Base-by-base conservation (phyloP, 2,113 vertebrate genomes). In the Cyprinodon tularosa region DNA sequence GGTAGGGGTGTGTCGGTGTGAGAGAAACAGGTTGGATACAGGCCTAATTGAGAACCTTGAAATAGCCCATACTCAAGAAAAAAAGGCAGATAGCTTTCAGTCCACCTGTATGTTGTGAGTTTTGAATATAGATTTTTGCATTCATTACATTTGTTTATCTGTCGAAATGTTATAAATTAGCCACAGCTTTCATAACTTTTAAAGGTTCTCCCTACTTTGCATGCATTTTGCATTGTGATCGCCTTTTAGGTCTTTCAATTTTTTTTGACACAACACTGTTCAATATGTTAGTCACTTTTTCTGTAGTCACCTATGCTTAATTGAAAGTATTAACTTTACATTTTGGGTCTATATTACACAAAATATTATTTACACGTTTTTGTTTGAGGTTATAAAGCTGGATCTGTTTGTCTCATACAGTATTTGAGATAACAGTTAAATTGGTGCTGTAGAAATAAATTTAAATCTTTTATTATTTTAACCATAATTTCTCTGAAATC, bases 41-140 rank as follows among this genome's bases (percentile, higher is more conserved):
- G 3, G 13, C 47, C 72, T 42, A 47, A 12, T 37, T 22, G 29
- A 22, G 12, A 72, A 81, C 80, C 80, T 53, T 71, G 74, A 80
- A 66, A 71, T 71, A 60, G 39, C 61, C 62, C 70, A 64, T 82
- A n/a, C 37, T 78, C 69, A 74, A 72, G 74, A 78, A 81, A 73
- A 81, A 76, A 45, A 15, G 6, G 38, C 70, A 77, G 64, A 63
- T 9, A 29, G 4, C 10, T 78, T 50, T 71, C 29, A 66, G 37
- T 66, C 68, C 78, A 74, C 78, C 77, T 84, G 68, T 65, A 62
- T 50, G 29, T 53, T 59, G 29, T 29, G 72, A 39, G 68, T 80
- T 78, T n/a, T 42, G 4, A 68, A 45, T 44, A n/a, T 29, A 53
- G 63, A 37, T 39, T 47, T 71, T 86, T 80, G 75, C 72, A 81